Percentiles rank a stretch among this genome's conserved stretches.
phyloP scores from a whole-genome alignment of 2,888 invertebrate species.

The Asteroscopus sphinx region DNA sequence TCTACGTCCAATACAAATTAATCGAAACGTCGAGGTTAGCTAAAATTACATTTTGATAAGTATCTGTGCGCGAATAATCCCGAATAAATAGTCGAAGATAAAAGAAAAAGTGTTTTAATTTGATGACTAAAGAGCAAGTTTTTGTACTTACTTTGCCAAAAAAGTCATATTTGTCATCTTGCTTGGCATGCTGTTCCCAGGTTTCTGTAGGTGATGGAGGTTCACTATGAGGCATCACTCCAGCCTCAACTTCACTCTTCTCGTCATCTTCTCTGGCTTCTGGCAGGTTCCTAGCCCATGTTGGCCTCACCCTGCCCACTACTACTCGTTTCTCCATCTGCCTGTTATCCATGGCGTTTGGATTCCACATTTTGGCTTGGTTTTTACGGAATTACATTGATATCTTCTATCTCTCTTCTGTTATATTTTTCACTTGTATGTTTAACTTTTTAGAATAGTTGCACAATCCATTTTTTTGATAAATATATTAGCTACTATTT shows the following conservation, averaged over 20 bases:
- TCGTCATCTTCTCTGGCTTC: slow-evolving; percentile 84
- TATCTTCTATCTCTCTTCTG: background rate
- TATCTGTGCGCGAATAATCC: no score
- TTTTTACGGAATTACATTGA: slow-evolving; percentile 26
- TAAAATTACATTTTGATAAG: no score
- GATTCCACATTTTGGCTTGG: slow-evolving; percentile 82
- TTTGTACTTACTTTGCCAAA: slow-evolving; percentile 87
- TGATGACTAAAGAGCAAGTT: no score
- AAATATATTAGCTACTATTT: slow-evolving; percentile 4
- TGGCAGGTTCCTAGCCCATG: slow-evolving; percentile 87
- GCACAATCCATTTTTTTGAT: slow-evolving; percentile 20
- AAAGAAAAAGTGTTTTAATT: no score
- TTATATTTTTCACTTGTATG: slow-evolving; percentile 3
- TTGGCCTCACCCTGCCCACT: slow-evolving; percentile 89
- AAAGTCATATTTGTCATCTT: slow-evolving; percentile 88
- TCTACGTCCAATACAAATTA: no score
- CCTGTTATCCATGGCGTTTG: slow-evolving; percentile 83
- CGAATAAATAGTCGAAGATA: no score
- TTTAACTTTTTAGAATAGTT: background rate
- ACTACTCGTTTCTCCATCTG: slow-evolving; percentile 91
- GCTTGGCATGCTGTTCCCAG: slow-evolving; percentile 80
- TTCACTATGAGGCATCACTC: slow-evolving; percentile 83
- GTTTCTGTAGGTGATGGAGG: slow-evolving; percentile 83
- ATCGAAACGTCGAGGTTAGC: no score
- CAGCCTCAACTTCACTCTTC: slow-evolving; percentile 75